phyloP scores from a whole-genome alignment of 2,113 vertebrate species.

The Chlamydotis undulata region DNA sequence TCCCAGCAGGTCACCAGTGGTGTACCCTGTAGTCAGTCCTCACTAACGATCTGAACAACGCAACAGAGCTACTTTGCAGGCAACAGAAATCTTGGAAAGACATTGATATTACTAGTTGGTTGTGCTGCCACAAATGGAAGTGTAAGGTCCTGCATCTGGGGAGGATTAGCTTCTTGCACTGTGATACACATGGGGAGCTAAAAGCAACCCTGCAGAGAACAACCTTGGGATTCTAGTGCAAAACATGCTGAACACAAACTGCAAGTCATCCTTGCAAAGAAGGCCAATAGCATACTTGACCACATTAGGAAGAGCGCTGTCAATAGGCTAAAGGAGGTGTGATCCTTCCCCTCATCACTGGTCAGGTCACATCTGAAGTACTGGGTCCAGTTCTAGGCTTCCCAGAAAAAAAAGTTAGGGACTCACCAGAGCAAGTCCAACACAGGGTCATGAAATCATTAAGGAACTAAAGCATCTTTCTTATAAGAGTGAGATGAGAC shows the following conservation, averaged over 20 bases:
- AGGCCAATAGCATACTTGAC: not conserved
- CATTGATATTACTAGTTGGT: not conserved
- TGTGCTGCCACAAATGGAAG: not conserved
- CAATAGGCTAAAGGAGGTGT: not conserved
- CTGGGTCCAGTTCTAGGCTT: not conserved
- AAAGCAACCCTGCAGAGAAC: not conserved
- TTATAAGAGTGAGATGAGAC: not conserved
- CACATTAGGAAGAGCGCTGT: not conserved
- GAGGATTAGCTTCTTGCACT: not conserved
- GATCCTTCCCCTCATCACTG: not conserved
- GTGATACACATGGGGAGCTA: not conserved
- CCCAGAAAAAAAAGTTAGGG: not conserved
- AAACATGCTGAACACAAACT: not conserved
- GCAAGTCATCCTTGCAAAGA: not conserved
- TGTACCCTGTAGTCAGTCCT: not conserved
- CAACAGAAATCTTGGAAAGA: not conserved
- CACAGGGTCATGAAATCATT: not conserved
- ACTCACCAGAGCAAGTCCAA: not conserved
- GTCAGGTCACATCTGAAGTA: not conserved
- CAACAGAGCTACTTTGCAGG: not conserved
- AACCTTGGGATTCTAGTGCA: not conserved
- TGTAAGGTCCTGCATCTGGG: not conserved
- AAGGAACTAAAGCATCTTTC: not conserved
- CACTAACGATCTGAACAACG: fast-evolving
- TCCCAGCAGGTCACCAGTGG: not conserved